phyloP scores from a whole-genome alignment of 1,140 invertebrate genomes.

The Sarcophaga bullata region DNA sequence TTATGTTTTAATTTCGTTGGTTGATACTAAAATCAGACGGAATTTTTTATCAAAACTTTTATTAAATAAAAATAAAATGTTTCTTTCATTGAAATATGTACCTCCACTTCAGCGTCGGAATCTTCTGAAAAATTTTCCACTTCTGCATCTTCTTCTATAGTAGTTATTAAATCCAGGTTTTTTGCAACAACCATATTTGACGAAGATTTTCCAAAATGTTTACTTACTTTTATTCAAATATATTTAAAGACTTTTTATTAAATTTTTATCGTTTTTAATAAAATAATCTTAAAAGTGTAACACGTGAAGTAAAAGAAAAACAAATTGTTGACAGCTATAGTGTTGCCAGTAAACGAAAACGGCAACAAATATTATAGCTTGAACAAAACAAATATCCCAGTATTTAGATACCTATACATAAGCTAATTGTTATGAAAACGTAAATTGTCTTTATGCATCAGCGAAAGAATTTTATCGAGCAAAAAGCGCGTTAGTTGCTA shows the following conservation, averaged over 20 bases:
- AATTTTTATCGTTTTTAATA: too few relatives aligned
- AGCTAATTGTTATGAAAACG: background rate
- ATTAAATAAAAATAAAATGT: slow-evolving; percentile 27
- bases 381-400: background rate
- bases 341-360: background rate
- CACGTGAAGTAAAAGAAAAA: slow-evolving; percentile 7
- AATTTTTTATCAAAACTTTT: slow-evolving; percentile 19
- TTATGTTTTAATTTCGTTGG: slow-evolving; percentile 79
- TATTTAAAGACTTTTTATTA: too few relatives aligned
- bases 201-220: too few relatives aligned
- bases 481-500: slow-evolving; percentile 6
- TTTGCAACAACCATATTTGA: slow-evolving; percentile 56
- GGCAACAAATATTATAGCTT: background rate
- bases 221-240: too few relatives aligned
- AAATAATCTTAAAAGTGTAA: background rate
- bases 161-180: slow-evolving; percentile 68
- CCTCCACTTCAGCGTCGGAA: slow-evolving; percentile 84
- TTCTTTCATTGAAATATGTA: slow-evolving; percentile 63
- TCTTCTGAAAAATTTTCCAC: slow-evolving; percentile 81
- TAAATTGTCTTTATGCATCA: background rate
- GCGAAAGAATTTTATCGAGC: background rate
- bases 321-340: slow-evolving; percentile 2
- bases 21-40: slow-evolving; percentile 73
- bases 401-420: background rate
- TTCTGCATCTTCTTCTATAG: slow-evolving; percentile 82